Evolutionary conservation across 2,113 vertebrate species (phyloP), one percentile per base, ranked within the genome.

Genomic region (Synchiropus splendidus): DNA sequence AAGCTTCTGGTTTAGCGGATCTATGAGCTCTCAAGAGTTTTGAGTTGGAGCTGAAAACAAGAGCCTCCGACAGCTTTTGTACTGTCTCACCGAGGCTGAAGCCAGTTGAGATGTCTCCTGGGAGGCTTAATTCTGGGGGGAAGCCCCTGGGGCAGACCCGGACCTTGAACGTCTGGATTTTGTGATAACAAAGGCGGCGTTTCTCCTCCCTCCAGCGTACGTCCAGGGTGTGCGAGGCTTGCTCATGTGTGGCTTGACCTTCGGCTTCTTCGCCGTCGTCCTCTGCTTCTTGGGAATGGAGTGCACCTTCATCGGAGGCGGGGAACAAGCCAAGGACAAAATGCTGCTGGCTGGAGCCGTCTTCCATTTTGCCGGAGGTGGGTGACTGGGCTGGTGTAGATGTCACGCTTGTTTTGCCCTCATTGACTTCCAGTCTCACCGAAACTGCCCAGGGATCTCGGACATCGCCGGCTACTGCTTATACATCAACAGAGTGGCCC

Each of bases 261-360:
- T 82, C 11, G 84, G 80, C 1, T 67, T 85, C 10, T 64, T 85
- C 9, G 84, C 36, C 0, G 66, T 67, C 2, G 36, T 82, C 2
- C 61, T 83, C 6, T 79, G 76, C 54, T 86, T 87, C 15, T 2
- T 82, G 12, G 86, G 86, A 16, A 86, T 87, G 84, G 82, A 86
- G 18, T 87, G 86, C 55, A 87, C 86, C 1, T 85, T 78, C 16
- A 80, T 87, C 0, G 86, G 86, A 1, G 77, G 84, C 37, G 39
- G 32, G 1, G 55, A 69, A 4, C 61, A 53, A 54, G 58, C 36
- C 39, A 87, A 87, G 47, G 77, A 80, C 67, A 82, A 67, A 51
- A 9, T 80, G 18, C 43, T 87, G 18, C 8, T 86, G 5, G 31
- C 47, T 0, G 84, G 79, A 42, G 58, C 73, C 0, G 57, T 69